Evolutionary conservation across 2,113 vertebrate genomes (phyloP).

Genomic region (Cochlearius cochlearius): DNA sequence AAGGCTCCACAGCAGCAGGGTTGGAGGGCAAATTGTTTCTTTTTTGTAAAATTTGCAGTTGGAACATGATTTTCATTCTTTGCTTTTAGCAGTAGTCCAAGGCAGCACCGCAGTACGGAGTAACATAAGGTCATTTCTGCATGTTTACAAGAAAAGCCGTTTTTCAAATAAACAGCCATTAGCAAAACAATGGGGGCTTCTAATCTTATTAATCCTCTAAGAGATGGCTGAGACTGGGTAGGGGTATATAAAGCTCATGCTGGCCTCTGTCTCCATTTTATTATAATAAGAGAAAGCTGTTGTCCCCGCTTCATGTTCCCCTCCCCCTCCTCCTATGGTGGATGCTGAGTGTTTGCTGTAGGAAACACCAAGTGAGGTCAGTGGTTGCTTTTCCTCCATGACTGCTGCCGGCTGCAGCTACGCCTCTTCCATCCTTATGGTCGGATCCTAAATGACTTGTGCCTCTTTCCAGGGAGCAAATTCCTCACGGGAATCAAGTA

Average conservation of each 20-base stretch:
- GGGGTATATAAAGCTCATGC: neutral
- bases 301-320: neutral
- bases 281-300: slow-evolving; percentile 16
- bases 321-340: neutral
- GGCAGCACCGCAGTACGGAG: neutral
- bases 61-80: neutral
- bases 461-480: neutral
- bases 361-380: neutral
- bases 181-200: slow-evolving; percentile 46
- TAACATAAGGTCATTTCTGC: slow-evolving; percentile 49
- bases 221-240: slow-evolving; percentile 26
- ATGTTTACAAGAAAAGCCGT: slow-evolving; percentile 45
- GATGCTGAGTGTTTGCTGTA: neutral
- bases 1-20: neutral
- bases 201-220: slow-evolving; percentile 70
- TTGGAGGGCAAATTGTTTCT: neutral
- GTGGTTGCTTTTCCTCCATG: neutral
- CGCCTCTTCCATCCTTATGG: neutral
- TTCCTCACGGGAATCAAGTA: neutral
- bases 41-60: neutral
- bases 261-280: neutral
- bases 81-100: neutral
- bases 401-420: neutral
- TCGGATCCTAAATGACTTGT: neutral
- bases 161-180: slow-evolving; percentile 62